Conservation (phyloP, 2,113 vertebrate genomes). For the Machaerirhynchus nigripectus region DNA sequence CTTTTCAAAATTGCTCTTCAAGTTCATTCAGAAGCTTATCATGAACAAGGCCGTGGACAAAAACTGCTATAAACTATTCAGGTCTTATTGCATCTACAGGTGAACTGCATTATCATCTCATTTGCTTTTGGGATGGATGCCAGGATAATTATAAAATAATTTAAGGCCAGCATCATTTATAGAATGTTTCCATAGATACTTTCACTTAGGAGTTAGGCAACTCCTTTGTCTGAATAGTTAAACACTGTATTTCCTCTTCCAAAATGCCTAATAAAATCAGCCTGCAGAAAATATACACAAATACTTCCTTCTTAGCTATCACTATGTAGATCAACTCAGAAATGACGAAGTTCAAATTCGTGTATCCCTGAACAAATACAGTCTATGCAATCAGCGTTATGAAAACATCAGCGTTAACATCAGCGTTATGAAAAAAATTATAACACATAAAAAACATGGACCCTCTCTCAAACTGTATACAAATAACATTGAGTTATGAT, state of each 20-base stretch:
- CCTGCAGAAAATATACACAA: not conserved
- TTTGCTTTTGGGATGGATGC: not conserved
- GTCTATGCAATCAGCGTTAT: not conserved
- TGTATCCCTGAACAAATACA: not conserved
- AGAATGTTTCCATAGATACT: not conserved
- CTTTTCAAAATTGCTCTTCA: not conserved
- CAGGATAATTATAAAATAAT: slow-evolving; percentile 6
- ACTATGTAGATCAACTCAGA: not conserved
- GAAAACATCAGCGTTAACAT: not conserved
- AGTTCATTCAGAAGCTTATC: not conserved
- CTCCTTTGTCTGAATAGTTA: not conserved
- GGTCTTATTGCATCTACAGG: not conserved
- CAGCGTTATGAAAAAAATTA: not conserved
- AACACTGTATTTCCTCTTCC: not conserved
- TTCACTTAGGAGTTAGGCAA: not conserved
- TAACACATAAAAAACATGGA: not conserved
- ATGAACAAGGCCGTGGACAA: not conserved
- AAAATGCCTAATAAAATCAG: not conserved
- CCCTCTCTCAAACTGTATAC: not conserved
- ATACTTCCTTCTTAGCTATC: not conserved
- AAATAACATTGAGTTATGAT: not conserved
- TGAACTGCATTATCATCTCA: not conserved
- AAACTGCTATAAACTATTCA: not conserved
- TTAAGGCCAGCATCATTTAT: not conserved
- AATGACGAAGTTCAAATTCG: not conserved